Evolutionary conservation across 2,113 vertebrate genomes (phyloP), one percentile per base, ranked within the genome.

Genomic region (Nibea albiflora): DNA sequence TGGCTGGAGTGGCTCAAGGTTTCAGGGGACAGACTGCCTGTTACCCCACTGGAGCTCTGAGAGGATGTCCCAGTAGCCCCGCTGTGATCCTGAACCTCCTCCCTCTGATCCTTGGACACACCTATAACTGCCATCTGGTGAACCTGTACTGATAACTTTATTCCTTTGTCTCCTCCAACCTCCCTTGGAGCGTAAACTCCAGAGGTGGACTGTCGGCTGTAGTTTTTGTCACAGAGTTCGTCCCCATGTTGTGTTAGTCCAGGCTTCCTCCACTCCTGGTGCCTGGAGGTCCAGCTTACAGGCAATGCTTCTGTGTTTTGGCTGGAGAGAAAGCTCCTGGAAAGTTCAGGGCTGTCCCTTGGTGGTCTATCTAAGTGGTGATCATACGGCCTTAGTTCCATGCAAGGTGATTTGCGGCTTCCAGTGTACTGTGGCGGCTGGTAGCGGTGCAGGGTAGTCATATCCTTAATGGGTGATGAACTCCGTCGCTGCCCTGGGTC

Each of bases 21-120:
- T 74, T 95, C 93, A 0, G 89, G 89, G 26, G 93, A 95, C 74
- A 85, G 74, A 44, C 83, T 88, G 49, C 91, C 94, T 0, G 92
- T 94, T n/a, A 94, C 88, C 3, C 93, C 92, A 16, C 94, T 94
- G 85, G 94, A 94, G 79, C 92, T 93, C 24, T 91, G 89, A 31
- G 91, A 92, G 24, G 89, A 89, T 0, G 22, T 39, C 47, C 88
- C 79, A 3, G 22, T 39, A 5, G 28, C 49, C 28, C 78, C 72
- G 4, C 73, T 90, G 70, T 66, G 74, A 66, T 85, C 87, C 83
- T 56, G 83, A 24, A 46, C 57, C 15, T 83, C 73, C 44, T 81
- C 87, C n/a, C 74, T 73, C 63, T 5, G 71, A 2, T 69, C 83
- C 26, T 67, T 80, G 56, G 54, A 70, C 35, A 49, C 4, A 2